Base-by-base conservation (phyloP, 2,113 vertebrate genomes). In the Meleagris gallopavo region DNA sequence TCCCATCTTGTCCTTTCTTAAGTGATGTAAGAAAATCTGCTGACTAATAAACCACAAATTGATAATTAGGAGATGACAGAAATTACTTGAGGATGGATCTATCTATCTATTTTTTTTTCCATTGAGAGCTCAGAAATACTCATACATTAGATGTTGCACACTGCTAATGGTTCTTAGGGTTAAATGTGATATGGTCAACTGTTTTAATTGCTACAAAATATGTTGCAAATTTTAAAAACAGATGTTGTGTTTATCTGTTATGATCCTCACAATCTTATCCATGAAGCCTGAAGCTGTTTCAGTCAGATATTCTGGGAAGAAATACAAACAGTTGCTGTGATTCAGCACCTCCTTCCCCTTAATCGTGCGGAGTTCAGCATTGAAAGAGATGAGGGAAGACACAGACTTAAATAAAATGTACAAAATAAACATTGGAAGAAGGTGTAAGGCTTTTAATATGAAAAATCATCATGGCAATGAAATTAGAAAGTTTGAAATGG, bases 311-410 rank as follows among this genome's bases (percentile, higher is more conserved):
- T 90, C 70, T 71, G 58, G 40, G 84, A 93, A 67, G 50, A 77
- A 83, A 87, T 62, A 88, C 3, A 94, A 94, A 90, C 48, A 73
- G 92, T 94, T 95, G 72, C 86, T 88, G 19, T 94, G 93, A 91
- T 90, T 95, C 94, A 96, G 64, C 89, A 90, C 43, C 58, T 85
- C 75, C 19, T 25, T 79, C 32, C 50, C 54, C 55, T 70, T 80
- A 48, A 55, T 78, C 71, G 64, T 78, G 13, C 55, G 57, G 78
- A 92, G 72, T 32, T 94, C 66, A 77, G 62, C 58, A 55, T 90
- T 70, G 69, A 72, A 93, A 89, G 48, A 64, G 66, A 77, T 81
- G 21, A 79, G 81, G 46, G 73, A 57, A 91, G 34, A 69, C 65
- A 41, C 29, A 45, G 76, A 62, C 29, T 90, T 62, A 64, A 78